Evolutionary conservation across 1,140 invertebrate species (phyloP), one percentile per base, ranked within the genome.

Genomic region (Bombus soroeensis): DNA sequence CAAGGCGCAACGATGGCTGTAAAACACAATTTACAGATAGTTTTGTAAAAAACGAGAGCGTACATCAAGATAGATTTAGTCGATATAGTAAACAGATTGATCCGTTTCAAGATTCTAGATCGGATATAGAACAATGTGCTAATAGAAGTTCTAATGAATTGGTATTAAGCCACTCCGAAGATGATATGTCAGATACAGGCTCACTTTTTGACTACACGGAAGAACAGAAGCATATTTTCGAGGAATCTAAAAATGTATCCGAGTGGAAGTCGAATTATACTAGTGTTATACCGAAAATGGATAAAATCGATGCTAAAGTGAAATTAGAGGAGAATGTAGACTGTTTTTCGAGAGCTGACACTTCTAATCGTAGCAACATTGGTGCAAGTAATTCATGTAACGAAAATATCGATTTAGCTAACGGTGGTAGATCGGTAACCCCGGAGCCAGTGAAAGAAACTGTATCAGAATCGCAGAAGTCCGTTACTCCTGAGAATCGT

Each of bases 401-500:
- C n/a, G 3, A 34, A 13, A 18, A 59, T 47, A 3, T 34, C 22
- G 9, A 43, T 28, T 3, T 32, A 15, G 43, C 32, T 22, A 9
- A 10, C 25, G 53, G 66, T 22, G 10, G 15, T 47, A 72, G 74
- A 68, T 37, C 81, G 0, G 15, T 43, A 32, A 83, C 85, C 0
- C 82, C 86, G n/a, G 72, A 47, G 10, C 4, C 39, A 83, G 9
- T 15, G 22, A 18, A 43, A 22, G n/a, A 62, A 25, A 9, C 53
- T 13, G 5, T 15, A 18, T 34, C 9, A 22, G 25, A 68, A 6
- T 47, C 53, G 1, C 18, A 76, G 41, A 81, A 43, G 80, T 72
- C 87, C 32, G 72, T 43, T 37, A 95, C 94, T 62, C 93, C 94
- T 2, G 92, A 94, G 71, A 95, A 94, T 81, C 81, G 85, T 2